Evolutionary conservation across 1,140 invertebrate genomes (phyloP).

Genomic region (Homalodisca vitripennis): DNA sequence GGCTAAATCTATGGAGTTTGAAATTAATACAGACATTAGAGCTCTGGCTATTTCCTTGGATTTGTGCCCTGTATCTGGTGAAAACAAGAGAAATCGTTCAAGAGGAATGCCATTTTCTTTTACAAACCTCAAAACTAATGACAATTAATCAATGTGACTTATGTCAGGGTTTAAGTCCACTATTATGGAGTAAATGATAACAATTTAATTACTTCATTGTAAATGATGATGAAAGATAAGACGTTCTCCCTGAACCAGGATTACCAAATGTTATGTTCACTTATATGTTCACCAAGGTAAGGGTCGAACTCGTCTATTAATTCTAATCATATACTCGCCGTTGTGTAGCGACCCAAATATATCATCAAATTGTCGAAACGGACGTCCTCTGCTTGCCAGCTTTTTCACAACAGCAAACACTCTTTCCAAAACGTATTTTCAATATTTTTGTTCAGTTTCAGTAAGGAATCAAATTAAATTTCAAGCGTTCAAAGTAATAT

Average conservation of each 20-base stretch:
- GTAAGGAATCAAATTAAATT: slow-evolving; percentile 13
- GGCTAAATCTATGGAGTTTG: too few relatives aligned
- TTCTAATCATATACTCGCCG: slow-evolving; percentile 44
- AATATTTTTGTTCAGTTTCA: slow-evolving; percentile 31
- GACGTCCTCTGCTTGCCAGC: slow-evolving; percentile 37
- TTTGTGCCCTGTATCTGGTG: slow-evolving; percentile 32
- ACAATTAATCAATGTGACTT: slow-evolving; percentile 46
- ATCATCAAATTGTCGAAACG: slow-evolving; percentile 42
- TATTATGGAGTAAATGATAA: slow-evolving; percentile 43
- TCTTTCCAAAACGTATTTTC: slow-evolving; percentile 40
- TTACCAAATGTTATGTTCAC: slow-evolving; percentile 44
- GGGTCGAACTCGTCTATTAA: too few relatives aligned
- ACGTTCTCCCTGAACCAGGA: slow-evolving; percentile 41
- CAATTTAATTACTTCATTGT: slow-evolving; percentile 45
- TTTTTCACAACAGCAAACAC: slow-evolving; percentile 39
- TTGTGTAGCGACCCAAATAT: too few relatives aligned
- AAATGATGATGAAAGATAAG: slow-evolving; percentile 45
- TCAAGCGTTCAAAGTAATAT: slow-evolving; percentile 35
- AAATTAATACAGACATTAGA: too few relatives aligned
- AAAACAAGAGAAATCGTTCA: slow-evolving; percentile 32
- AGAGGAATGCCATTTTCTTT: slow-evolving; percentile 10
- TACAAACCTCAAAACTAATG: slow-evolving; percentile 44
- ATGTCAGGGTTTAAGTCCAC: slow-evolving; percentile 49
- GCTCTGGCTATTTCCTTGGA: slow-evolving; percentile 16
- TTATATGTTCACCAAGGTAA: slow-evolving; percentile 45